phyloP scores from a whole-genome alignment of 2,113 vertebrate genomes.

The Noctilio leporinus region DNA sequence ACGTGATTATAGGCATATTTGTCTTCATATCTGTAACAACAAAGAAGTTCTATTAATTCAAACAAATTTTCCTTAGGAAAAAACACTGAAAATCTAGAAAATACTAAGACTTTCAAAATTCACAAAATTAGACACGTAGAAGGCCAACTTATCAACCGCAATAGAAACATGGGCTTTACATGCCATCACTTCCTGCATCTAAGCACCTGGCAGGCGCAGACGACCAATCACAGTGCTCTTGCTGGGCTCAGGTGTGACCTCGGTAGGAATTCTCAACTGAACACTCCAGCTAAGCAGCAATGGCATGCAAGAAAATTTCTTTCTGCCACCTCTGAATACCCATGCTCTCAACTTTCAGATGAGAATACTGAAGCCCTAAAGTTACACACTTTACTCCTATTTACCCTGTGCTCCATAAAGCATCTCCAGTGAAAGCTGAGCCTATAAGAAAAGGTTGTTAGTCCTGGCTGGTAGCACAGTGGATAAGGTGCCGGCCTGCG shows the following conservation, averaged over 20 bases:
- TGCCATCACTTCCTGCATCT: rapidly evolving
- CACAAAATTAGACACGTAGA: background rate
- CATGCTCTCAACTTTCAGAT: background rate
- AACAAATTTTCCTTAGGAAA: background rate
- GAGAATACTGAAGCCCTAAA: background rate
- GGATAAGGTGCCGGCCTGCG: too few relatives aligned
- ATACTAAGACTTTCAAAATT: background rate
- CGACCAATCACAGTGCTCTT: rapidly evolving
- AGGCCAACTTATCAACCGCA: background rate
- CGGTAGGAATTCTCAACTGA: background rate
- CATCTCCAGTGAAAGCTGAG: background rate
- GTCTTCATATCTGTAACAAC: constrained; percentile 80
- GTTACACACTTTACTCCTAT: rapidly evolving
- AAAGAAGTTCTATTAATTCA: constrained; percentile 54
- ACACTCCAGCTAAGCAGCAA: background rate
- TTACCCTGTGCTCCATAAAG: background rate
- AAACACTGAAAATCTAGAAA: background rate
- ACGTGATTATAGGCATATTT: constrained; percentile 84
- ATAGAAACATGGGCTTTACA: rapidly evolving
- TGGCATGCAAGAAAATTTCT: rapidly evolving
- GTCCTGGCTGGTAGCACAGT: too few relatives aligned
- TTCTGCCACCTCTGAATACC: background rate
- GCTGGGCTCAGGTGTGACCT: background rate
- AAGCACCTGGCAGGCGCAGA: rapidly evolving
- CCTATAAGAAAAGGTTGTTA: background rate